Percentiles rank a stretch among this genome's conserved stretches.
Evolutionary conservation across 2,797 vertebrate genomes (phyloP).

Genomic region (Mionectes olivaceus): DNA sequence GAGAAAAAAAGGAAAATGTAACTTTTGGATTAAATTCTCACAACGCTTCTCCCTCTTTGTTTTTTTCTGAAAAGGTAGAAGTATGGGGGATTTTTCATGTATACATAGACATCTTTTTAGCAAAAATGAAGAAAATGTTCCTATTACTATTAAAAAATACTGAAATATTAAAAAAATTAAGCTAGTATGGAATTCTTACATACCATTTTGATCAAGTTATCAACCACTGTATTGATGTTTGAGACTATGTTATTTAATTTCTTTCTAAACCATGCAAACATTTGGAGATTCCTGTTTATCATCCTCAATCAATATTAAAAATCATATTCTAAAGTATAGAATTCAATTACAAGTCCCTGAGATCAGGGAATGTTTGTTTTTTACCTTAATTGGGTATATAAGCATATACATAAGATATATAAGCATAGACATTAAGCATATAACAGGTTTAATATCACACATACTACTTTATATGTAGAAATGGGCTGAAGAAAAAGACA

Average conservation of each 20-base stretch:
- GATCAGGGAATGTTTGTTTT: not conserved
- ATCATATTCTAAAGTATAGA: not conserved
- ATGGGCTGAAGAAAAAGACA: not conserved
- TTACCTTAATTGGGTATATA: not conserved
- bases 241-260: not conserved
- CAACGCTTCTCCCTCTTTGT: not conserved
- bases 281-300: not conserved
- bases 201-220: not conserved
- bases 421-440: too few species aligned
- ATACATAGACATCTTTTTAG: fast-evolving
- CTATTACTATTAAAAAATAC: not conserved
- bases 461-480: not conserved
- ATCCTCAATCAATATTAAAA: not conserved
- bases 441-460: not conserved
- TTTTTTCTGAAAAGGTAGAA: not conserved
- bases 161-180: not conserved
- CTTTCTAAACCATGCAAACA: not conserved
- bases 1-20: not conserved
- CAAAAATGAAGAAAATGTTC: not conserved
- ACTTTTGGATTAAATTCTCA: not conserved
- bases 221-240: not conserved
- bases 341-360: not conserved
- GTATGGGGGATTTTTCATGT: not conserved
- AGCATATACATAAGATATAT: not conserved
- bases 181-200: not conserved